Evolutionary conservation across 2,113 vertebrate species (phyloP).

Genomic region (Motacilla alba): DNA sequence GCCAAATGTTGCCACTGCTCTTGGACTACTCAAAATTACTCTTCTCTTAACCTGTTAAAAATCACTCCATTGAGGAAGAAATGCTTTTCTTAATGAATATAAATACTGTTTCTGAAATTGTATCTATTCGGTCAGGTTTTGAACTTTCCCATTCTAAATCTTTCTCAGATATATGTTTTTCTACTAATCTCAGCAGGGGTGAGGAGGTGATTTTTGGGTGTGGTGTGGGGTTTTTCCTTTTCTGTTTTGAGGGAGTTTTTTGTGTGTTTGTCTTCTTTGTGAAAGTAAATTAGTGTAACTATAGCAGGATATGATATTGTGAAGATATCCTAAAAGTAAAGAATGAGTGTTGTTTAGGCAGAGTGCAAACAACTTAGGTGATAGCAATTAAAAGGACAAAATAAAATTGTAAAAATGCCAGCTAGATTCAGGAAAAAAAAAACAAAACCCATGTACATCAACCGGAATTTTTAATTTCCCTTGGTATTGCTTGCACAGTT

Average conservation of each 20-base stretch:
- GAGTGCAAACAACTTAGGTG: background rate
- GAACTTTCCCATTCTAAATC: background rate
- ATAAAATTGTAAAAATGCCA: background rate
- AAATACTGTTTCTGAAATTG: background rate
- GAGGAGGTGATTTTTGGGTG: accelerated
- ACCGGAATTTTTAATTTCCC: background rate
- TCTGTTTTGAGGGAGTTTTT: accelerated
- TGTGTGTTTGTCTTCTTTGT: background rate
- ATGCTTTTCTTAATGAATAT: background rate
- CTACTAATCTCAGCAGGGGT: background rate
- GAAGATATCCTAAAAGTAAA: background rate
- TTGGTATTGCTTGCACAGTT: background rate
- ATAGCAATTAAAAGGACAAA: background rate
- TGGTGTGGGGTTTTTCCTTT: accelerated
- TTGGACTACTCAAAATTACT: background rate
- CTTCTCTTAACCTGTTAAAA: background rate
- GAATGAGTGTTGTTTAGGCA: background rate
- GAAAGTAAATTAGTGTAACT: background rate
- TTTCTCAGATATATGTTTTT: background rate
- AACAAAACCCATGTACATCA: too few species aligned
- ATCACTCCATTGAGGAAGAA: background rate
- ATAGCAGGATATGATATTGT: background rate
- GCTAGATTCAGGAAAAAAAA: background rate
- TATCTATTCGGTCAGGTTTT: background rate
- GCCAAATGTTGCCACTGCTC: background rate